Evolutionary conservation across 2,797 vertebrate species (phyloP), one percentile per base, ranked within the genome.

Genomic region (Oreonectes daqikongensis): DNA sequence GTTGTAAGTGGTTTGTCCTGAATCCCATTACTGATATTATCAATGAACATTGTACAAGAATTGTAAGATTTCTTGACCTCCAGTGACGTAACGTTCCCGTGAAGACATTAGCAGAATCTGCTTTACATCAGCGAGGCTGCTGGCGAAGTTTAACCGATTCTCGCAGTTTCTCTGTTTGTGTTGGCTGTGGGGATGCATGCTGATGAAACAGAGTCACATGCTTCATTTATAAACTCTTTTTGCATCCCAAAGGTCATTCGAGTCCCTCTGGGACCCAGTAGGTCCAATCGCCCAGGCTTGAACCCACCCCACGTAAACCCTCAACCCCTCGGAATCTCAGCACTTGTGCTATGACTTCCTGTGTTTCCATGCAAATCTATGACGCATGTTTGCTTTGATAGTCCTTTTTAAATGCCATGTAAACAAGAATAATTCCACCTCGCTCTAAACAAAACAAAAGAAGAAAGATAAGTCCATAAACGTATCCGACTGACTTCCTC

Each of bases 141-240:
- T 53, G 75, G 64, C 8, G 67, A 61, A 48, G 53, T 61, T 74
- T 38, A 48, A 60, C 53, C 65, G 69, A 35, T 18, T 9, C 63
- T 69, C 67, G 57, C 28, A 77, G 32, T 35, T 67, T 40, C 48
- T 76, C 40, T 81, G 63, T 83, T 81, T 81, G 75, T 77, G 26
- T 81, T 76, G 72, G 76, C 68, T 20, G 20, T 72, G 57, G 71
- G 44, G 59, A 30, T 59, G 63, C 72, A 15, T 46, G 20, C 44
- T 60, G 69, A 78, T 71, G 18, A 81, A 80, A 65, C 53, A 44
- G 69, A 72, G 67, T 74, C 52, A n/a, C 46, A 38, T 72, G 46
- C 18, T 55, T 53, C 69, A 65, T 14, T 66, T 24, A 64, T 70
- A 55, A 63, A 59, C 65, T 69, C 24, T 30, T 20, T 32, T 38